A percentile compares a stretch with the other conserved stretches of the same genome.
These are phyloP conservation scores for Agrenia bidenticulata DNA, from an alignment of 2,888 invertebrate genomes.

Conservation along the genomic window DNA sequence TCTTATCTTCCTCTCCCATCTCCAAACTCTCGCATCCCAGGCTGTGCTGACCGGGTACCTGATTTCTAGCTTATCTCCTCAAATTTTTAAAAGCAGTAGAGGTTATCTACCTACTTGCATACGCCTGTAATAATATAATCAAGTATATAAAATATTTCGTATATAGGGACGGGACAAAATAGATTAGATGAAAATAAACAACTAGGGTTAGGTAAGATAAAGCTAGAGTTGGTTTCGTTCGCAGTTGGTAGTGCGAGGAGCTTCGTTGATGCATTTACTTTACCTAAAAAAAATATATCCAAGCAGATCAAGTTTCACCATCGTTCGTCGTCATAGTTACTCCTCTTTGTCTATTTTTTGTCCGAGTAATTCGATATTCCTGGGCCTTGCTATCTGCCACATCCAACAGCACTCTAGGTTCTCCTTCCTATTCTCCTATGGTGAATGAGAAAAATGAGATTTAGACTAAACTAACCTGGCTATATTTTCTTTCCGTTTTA, in stretches of 20 bases:
- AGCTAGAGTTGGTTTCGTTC: too few relatives aligned
- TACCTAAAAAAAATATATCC: slow-evolving; percentile 30
- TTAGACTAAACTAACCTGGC: not conserved
- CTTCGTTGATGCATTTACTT: slow-evolving; percentile 23
- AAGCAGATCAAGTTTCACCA: slow-evolving; percentile 49
- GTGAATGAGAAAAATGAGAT: slow-evolving; percentile 15
- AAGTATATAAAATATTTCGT: too few relatives aligned
- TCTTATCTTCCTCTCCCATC: slow-evolving; percentile 7
- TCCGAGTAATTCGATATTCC: slow-evolving; percentile 48
- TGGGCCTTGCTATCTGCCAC: slow-evolving; percentile 8
- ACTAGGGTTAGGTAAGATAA: not conserved
- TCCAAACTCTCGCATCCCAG: not conserved
- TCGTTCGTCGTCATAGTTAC: slow-evolving; percentile 47
- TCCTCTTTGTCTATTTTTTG: slow-evolving; percentile 47
- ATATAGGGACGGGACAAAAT: too few relatives aligned
- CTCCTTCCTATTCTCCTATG: not conserved
- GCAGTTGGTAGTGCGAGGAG: too few relatives aligned
- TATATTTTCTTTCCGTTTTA: not conserved
- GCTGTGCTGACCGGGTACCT: too few relatives aligned
- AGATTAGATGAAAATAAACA: not conserved
- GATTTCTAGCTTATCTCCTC: too few relatives aligned
- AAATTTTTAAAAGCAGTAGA: too few relatives aligned
- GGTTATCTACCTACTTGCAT: too few relatives aligned
- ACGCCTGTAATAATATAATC: too few relatives aligned
- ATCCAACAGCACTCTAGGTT: slow-evolving; percentile 9